Percentiles rank a stretch among this genome's conserved stretches.
Evolutionary conservation across 2,888 invertebrate species (phyloP).

Genomic region (Athetis lepigone): DNA sequence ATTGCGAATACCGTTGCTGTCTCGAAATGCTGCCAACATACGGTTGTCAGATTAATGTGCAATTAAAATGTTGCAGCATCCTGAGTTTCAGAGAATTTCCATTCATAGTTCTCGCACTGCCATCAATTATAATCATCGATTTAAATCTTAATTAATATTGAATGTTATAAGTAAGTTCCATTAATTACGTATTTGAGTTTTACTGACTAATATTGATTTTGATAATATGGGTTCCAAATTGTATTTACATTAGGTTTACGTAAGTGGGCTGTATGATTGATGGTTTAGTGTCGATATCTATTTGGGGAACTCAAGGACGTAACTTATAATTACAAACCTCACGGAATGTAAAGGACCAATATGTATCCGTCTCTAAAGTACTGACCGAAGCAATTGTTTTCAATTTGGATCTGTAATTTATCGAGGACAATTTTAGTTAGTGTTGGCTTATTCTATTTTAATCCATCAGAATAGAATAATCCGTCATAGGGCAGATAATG

Average conservation of each 20-base stretch:
- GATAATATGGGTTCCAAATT: neutral
- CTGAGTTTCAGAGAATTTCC: slow-evolving; percentile 17
- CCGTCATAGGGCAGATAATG: neutral
- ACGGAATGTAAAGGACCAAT: neutral
- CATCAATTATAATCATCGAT: slow-evolving; percentile 31
- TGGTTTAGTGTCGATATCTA: slow-evolving; percentile 18
- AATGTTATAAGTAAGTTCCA: slow-evolving; percentile 2
- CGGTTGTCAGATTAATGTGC: slow-evolving; percentile 39
- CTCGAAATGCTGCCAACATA: slow-evolving; percentile 30
- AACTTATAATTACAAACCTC: slow-evolving; percentile 9
- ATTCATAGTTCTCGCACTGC: slow-evolving; percentile 21
- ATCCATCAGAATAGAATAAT: neutral
- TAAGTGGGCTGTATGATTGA: slow-evolving; percentile 24
- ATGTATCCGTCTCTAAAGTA: neutral
- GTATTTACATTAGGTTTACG: slow-evolving; percentile 10
- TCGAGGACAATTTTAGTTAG: neutral
- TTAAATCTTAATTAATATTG: slow-evolving; percentile 31
- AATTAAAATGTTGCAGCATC: slow-evolving; percentile 49
- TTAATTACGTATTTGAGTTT: neutral
- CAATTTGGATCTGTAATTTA: neutral
- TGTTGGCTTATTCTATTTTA: neutral
- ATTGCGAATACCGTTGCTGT: slow-evolving; percentile 27
- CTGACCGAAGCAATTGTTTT: neutral
- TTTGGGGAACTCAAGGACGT: slow-evolving; percentile 6
- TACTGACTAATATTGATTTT: neutral